Conservation (phyloP, 2,797 vertebrate species). For the Poeciliopsis gracilis region DNA sequence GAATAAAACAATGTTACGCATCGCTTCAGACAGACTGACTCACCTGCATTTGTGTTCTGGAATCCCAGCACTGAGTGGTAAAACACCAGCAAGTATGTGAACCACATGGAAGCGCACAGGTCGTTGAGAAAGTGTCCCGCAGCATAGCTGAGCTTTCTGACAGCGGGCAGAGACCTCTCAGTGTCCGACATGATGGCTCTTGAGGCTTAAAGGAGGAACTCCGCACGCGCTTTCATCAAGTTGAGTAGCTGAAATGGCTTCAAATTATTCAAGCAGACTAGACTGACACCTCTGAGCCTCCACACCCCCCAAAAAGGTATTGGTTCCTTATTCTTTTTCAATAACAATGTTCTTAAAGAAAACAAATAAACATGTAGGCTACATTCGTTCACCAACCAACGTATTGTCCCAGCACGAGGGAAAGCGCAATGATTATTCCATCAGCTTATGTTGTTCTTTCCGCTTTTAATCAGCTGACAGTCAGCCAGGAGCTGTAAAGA, state of each 20-base stretch:
- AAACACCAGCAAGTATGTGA: constrained; percentile 92
- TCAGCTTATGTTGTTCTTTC: not conserved
- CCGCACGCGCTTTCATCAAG: not conserved
- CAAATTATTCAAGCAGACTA: not conserved
- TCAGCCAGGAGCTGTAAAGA: not conserved
- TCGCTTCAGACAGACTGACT: not conserved
- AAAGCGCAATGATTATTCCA: fast-evolving
- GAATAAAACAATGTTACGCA: not conserved
- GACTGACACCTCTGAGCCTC: not conserved
- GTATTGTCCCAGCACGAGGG: fast-evolving
- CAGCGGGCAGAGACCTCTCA: constrained; percentile 51
- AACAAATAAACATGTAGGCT: not conserved
- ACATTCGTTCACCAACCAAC: fast-evolving
- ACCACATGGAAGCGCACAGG: constrained; percentile 94
- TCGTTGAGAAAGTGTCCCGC: constrained; percentile 93
- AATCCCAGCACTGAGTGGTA: constrained; percentile 91
- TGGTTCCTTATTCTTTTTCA: constrained; percentile 11
- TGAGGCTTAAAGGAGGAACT: fast-evolving
- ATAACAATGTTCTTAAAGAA: fast-evolving
- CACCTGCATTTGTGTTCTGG: constrained; percentile 80
- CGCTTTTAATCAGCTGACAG: constrained; percentile 42
- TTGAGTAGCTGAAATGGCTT: not conserved
- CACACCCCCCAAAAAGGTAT: not conserved
- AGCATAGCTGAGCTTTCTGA: constrained; percentile 83
- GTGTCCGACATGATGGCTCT: constrained; percentile 62